Percentiles rank a stretch among this genome's conserved stretches.
Conservation (phyloP, 1,140 invertebrate species). For the Ceratoteleas bidentatus region DNA sequence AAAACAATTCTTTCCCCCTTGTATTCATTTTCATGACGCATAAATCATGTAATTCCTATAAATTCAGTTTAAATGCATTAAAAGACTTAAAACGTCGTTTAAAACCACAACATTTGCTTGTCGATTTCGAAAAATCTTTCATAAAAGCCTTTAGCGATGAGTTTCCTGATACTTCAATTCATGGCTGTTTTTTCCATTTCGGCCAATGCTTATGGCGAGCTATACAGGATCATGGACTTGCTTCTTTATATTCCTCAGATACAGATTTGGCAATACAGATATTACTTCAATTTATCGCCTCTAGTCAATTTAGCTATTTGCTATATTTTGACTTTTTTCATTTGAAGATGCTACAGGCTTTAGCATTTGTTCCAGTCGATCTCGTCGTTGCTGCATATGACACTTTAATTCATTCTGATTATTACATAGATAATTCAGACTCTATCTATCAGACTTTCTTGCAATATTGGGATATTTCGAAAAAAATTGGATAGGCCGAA, state of each 20-base stretch:
- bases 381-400: constrained; percentile 31
- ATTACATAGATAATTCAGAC: constrained; percentile 7
- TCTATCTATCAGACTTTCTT: too few relatives aligned
- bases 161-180: constrained; percentile 21
- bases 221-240: constrained; percentile 30
- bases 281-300: constrained; percentile 7
- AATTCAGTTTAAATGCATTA: constrained; percentile 1
- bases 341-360: constrained; percentile 12
- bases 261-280: constrained; percentile 16
- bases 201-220: constrained; percentile 35
- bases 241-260: constrained; percentile 15
- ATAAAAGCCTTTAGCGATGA: constrained; percentile 14
- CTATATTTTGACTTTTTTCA: constrained; percentile 10
- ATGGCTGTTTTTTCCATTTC: constrained; percentile 50
- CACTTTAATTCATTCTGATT: constrained; percentile 11
- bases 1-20: constrained; percentile 20
- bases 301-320: not conserved
- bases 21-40: constrained; percentile 16
- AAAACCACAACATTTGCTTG: constrained; percentile 13
- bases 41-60: constrained; percentile 3
- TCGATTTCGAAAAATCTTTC: constrained; percentile 37
- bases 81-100: constrained; percentile 8
- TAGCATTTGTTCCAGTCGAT: constrained; percentile 30
- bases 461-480: constrained; percentile 39
- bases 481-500: constrained; percentile 36